Evolutionary conservation across 2,797 vertebrate genomes (phyloP), one percentile per base, ranked within the genome.

Genomic region (Typhlichthys eigenmanni): DNA sequence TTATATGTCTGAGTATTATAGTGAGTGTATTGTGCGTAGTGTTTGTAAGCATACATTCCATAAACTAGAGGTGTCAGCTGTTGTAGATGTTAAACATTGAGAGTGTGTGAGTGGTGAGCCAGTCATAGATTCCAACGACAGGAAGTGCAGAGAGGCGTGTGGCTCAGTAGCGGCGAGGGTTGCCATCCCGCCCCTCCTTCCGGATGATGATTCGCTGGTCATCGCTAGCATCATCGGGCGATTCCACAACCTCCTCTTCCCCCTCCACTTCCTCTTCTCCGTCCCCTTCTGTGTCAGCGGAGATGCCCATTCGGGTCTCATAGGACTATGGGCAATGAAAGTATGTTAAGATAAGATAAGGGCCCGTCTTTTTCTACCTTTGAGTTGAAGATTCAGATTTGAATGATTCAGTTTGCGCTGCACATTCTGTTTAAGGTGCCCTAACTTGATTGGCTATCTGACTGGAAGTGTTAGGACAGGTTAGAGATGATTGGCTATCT

Each of bases 181-280:
- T 54, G 17, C 87, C 82, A 49, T 93, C 92, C 65, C 88, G 85
- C 38, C 92, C 88, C 47, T 94, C 82, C 81, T 94, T 95, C 89
- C 94, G 93, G 13, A 95, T 93, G 88, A 94, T 94, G 88, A 96
- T 94, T 89, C 92, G 92, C 80, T 94, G 93, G 86, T 95, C 93
- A 0, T 93, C 93, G 12, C 87, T 64, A 0, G 89, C 90, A 0
- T 95, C 94, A 46, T 95, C 94, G 0, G 93, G 95, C 6, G 94
- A 95, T 82, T 98, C 95, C 0, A 92, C 94, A 19, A 83, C 93
- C 0, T 97, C 95, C 1, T 96, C 95, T 0, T 94, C 95, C 51
- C 94, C 94, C 0, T 97, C 95, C 1, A 96, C 95, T 0, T 94
- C 95, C 50, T 95, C 95, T 60, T 90, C 86, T 1, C 61, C 92